Percentiles rank a stretch among this genome's conserved stretches.
phyloP scores from a whole-genome alignment of 2,797 vertebrate genomes.

The Micromesistius poutassou region DNA sequence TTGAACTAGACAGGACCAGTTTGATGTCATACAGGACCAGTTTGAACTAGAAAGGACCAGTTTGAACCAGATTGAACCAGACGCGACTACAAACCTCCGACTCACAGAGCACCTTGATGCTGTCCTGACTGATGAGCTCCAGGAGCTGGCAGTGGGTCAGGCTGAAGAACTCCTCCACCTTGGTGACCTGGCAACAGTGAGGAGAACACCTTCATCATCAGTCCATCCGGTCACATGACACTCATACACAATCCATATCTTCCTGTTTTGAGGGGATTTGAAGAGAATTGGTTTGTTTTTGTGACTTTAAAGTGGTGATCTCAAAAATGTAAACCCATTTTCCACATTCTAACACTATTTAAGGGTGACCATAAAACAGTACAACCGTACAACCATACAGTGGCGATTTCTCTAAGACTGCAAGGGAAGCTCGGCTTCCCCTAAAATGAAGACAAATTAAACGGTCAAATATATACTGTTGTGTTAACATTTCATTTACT shows the following conservation, averaged over 20 bases:
- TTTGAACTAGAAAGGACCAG: background rate
- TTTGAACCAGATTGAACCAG: conserved; percentile 4
- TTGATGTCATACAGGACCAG: background rate
- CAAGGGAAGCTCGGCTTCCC: no score
- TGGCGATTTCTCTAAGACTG: no score
- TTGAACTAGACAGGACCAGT: background rate
- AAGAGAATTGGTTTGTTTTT: background rate
- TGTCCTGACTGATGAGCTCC: conserved; percentile 82
- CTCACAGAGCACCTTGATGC: conserved; percentile 82
- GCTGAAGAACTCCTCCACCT: conserved; percentile 82
- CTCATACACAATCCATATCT: background rate
- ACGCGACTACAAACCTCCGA: conserved; percentile 65
- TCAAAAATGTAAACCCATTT: no score
- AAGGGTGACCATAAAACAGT: no score
- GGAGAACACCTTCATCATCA: background rate
- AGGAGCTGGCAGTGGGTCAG: conserved; percentile 82
- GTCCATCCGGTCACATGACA: background rate
- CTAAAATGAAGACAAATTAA: no score
- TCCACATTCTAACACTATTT: no score
- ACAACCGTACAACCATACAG: no score
- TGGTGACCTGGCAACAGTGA: conserved; percentile 71
- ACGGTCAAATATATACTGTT: no score
- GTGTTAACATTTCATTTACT: no score
- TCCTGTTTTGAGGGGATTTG: background rate
- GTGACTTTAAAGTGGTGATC: no score